Evolutionary conservation across 2,888 invertebrate genomes (phyloP).

Genomic region (Ferrisia virgata): DNA sequence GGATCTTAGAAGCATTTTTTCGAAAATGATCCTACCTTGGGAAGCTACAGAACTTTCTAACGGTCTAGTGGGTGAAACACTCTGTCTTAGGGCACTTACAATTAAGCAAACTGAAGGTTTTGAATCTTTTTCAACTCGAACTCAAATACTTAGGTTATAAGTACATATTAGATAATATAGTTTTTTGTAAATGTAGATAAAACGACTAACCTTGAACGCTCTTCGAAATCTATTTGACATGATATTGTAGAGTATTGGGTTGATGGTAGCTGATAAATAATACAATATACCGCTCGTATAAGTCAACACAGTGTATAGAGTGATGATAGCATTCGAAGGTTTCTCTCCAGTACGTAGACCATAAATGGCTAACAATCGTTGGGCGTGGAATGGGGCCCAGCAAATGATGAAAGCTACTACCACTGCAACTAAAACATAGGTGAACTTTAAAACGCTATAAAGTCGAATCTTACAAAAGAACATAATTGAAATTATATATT

Average conservation of each 20-base stretch:
- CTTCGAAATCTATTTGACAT: constrained; percentile 90
- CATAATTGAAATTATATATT: too few species aligned
- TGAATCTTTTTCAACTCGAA: too few species aligned
- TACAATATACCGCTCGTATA: constrained; percentile 86
- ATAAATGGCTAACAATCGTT: constrained; percentile 68
- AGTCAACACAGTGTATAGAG: constrained; percentile 66
- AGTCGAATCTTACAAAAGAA: too few species aligned
- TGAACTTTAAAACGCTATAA: background rate
- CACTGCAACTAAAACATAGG: constrained; percentile 68
- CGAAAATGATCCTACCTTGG: too few species aligned
- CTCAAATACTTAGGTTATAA: too few species aligned
- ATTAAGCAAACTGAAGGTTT: too few species aligned
- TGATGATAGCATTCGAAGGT: constrained; percentile 46
- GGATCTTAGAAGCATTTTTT: too few species aligned
- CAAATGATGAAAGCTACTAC: constrained; percentile 79
- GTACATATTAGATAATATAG: too few species aligned
- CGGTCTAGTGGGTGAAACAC: too few species aligned
- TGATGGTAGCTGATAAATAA: constrained; percentile 87
- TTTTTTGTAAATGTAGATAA: too few species aligned
- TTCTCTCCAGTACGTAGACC: constrained; percentile 25
- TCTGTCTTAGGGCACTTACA: too few species aligned
- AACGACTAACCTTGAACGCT: constrained; percentile 50
- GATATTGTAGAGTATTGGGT: constrained; percentile 88
- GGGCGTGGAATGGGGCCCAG: constrained; percentile 91
- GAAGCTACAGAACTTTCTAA: too few species aligned